Conservation (phyloP, 2,797 vertebrate species). For the Nasua narica region DNA sequence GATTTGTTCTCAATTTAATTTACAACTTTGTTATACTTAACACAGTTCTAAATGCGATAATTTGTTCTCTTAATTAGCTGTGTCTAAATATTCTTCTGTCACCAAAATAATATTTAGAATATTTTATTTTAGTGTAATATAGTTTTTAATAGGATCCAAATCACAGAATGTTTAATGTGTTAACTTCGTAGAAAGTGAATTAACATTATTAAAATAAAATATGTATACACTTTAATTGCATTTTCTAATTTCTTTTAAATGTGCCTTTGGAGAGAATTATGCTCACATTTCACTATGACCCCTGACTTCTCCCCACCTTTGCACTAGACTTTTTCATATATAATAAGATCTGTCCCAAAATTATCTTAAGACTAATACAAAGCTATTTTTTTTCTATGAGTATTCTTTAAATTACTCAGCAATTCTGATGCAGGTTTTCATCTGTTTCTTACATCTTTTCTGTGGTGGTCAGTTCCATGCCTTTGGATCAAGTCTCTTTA, state of each 20-base stretch:
- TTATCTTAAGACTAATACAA: not conserved
- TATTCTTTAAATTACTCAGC: not conserved
- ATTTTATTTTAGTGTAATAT: slow-evolving; percentile 57
- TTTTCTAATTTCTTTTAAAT: slow-evolving; percentile 61
- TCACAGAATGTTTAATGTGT: slow-evolving; percentile 45
- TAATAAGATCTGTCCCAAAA: not conserved
- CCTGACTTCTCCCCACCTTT: not conserved
- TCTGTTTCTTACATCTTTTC: not conserved
- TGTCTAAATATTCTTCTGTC: slow-evolving; percentile 53
- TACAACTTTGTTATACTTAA: slow-evolving; percentile 40
- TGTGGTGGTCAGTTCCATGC: not conserved
- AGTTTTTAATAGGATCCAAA: slow-evolving; percentile 69
- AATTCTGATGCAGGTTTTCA: not conserved
- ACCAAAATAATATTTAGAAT: slow-evolving; percentile 54
- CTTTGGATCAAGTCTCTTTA: not conserved
- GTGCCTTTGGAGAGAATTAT: slow-evolving; percentile 13
- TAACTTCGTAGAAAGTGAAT: slow-evolving; percentile 56
- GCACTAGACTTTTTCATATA: not conserved
- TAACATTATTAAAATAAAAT: slow-evolving; percentile 61
- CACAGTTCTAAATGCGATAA: slow-evolving; percentile 59
- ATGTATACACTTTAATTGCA: slow-evolving; percentile 44
- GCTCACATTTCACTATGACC: not conserved
- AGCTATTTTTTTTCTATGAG: not conserved
- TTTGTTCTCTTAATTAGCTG: slow-evolving; percentile 68
- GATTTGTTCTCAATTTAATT: slow-evolving; percentile 36